These are phyloP conservation scores for Lymantria dispar DNA, from an alignment of 2,888 invertebrate species.

Conservation along the genomic window DNA sequence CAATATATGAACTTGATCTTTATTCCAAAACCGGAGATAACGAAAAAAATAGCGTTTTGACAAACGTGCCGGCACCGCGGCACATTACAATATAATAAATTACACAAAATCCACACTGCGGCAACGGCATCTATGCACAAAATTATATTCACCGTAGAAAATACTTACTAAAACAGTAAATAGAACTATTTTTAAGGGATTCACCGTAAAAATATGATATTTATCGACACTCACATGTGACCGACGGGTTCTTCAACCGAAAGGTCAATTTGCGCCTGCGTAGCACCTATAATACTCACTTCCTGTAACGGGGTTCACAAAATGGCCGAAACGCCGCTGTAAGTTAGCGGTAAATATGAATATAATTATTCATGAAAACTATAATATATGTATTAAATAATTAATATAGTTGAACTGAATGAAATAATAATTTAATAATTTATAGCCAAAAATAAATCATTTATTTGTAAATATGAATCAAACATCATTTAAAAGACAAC, in stretches of 20 bases:
- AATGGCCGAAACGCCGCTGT: constrained; percentile 59
- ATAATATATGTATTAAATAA: not conserved
- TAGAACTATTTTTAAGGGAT: constrained; percentile 66
- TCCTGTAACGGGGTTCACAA: constrained; percentile 81
- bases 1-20: constrained; percentile 50
- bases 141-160: constrained; percentile 69
- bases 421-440: not conserved
- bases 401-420: not conserved
- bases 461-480: not conserved
- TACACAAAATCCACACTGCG: constrained; percentile 71
- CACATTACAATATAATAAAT: constrained; percentile 58
- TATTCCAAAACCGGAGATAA: constrained; percentile 48
- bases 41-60: constrained; percentile 63
- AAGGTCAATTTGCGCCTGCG: constrained; percentile 89
- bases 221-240: constrained; percentile 93
- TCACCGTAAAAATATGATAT: constrained; percentile 80
- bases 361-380: not conserved
- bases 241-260: constrained; percentile 94
- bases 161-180: constrained; percentile 78
- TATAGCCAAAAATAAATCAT: not conserved
- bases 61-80: constrained; percentile 79
- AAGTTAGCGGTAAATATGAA: constrained; percentile 63
- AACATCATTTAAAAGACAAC: constrained; percentile 7
- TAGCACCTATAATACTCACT: constrained; percentile 82
- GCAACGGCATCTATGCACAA: constrained; percentile 57